phyloP scores from a whole-genome alignment of 2,113 vertebrate genomes.

The Triplophysa dalaica region DNA sequence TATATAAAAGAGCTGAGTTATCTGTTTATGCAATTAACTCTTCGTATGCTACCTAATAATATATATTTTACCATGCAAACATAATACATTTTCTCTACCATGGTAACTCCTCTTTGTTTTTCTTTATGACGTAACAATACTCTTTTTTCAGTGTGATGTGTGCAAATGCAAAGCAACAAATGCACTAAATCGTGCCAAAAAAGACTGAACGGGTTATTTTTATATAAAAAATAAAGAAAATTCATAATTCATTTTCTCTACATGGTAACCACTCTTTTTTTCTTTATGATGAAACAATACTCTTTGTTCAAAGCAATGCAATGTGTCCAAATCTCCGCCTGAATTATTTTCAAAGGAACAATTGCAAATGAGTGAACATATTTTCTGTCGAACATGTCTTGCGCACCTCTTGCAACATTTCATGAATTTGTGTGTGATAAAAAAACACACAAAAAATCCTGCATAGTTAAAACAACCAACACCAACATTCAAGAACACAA shows the following conservation, averaged over 20 bases:
- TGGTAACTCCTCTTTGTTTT: too few species aligned
- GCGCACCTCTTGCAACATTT: neutral
- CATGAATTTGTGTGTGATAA: neutral
- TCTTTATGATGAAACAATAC: neutral
- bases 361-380: too few species aligned
- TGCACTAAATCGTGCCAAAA: too few species aligned
- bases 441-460: neutral
- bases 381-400: neutral
- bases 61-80: too few species aligned
- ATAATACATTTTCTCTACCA: too few species aligned
- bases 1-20: too few species aligned
- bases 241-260: too few species aligned
- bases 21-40: too few species aligned
- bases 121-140: too few species aligned
- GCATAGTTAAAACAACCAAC: conserved; percentile 11
- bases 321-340: neutral
- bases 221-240: too few species aligned
- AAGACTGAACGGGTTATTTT: neutral
- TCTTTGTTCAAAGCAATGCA: neutral
- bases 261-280: neutral
- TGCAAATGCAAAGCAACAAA: neutral
- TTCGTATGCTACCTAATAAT: too few species aligned
- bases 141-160: too few species aligned
- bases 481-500: conserved; percentile 8
- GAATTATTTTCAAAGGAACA: neutral